Base-by-base conservation (phyloP, 2,888 invertebrate species). In the Tachina fera region DNA sequence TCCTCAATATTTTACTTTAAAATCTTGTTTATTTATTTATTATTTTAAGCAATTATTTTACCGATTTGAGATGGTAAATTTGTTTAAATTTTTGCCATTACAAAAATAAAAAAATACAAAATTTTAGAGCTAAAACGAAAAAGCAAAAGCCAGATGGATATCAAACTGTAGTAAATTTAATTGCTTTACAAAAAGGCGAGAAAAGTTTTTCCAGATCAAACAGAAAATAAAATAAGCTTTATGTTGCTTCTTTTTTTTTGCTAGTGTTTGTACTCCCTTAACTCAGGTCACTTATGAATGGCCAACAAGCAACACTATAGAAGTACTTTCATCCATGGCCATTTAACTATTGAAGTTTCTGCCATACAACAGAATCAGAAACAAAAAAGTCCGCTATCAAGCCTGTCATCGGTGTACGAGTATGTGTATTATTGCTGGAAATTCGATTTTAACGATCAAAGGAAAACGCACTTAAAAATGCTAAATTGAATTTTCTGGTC, bases 361-460 rank as follows among this genome's bases (percentile, higher is more conserved):
- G 53, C 39, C 19, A 60, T 65, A 83, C 77, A 49, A 22, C 22
- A 70, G 72, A 49, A 67, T 22, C 16, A 84, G 31, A 79, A 43
- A 68, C 1, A 68, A 72, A 39, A 68, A 45, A 61, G 39, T 51
- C 56, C 49, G 79, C 60, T 83, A 80, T 83, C 79, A 76, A 80
- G 78, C 67, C 84, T 80, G 77, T 82, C 83, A 86, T 83, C 83
- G 84, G 80, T 83, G 85, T 87, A 89, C 31, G 31, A 31, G 31
- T 31, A 31, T 31, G 31, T 31, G 31, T 90, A 90, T 91, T 90
- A 90, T 90, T 90, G 90, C 89, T 88, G 89, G 84, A 91, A 91
- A 91, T 91, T 91, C 91, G 91, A 91, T 91, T 91, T 91, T 90
- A 89, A 89, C 89, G 91, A 91, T 91, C 92, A 92, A 91, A 91